A percentile compares a stretch with the other conserved stretches of the same genome.
Conservation (phyloP, 1,140 invertebrate genomes). For the Cotesia vestalis region DNA sequence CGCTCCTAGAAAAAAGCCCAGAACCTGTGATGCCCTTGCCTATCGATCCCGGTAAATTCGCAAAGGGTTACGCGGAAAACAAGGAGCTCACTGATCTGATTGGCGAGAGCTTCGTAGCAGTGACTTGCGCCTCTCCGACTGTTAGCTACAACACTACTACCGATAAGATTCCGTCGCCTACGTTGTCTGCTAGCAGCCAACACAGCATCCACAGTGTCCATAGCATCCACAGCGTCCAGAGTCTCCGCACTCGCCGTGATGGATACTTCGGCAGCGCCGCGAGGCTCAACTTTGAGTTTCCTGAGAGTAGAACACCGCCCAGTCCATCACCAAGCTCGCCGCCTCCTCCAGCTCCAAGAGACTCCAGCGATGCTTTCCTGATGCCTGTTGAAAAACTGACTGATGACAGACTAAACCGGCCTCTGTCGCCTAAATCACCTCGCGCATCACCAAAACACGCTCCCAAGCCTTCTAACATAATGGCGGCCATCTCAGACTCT, state of each 20-base stretch:
- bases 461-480: constrained; percentile 69
- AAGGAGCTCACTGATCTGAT: constrained; percentile 65
- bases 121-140: constrained; percentile 63
- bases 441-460: constrained; percentile 78
- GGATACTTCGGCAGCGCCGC: constrained; percentile 68
- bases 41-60: constrained; percentile 62
- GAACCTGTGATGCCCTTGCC: constrained; percentile 60
- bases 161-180: constrained; percentile 70
- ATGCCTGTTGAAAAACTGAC: constrained; percentile 57
- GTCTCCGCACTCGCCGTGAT: constrained; percentile 73
- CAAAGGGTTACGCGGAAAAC: constrained; percentile 63
- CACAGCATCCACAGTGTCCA: constrained; percentile 59
- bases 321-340: constrained; percentile 73
- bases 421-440: constrained; percentile 77
- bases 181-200: constrained; percentile 68
- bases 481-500: constrained; percentile 81
- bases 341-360: constrained; percentile 80
- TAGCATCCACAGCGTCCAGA: constrained; percentile 58
- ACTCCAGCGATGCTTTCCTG: constrained; percentile 66
- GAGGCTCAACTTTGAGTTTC: constrained; percentile 65
- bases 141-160: constrained; percentile 61
- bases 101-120: constrained; percentile 64
- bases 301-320: constrained; percentile 64
- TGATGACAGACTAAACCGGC: constrained; percentile 71
- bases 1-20: constrained; percentile 56